Conservation (phyloP, 2,113 vertebrate species). For the Thryonomys swinderianus region DNA sequence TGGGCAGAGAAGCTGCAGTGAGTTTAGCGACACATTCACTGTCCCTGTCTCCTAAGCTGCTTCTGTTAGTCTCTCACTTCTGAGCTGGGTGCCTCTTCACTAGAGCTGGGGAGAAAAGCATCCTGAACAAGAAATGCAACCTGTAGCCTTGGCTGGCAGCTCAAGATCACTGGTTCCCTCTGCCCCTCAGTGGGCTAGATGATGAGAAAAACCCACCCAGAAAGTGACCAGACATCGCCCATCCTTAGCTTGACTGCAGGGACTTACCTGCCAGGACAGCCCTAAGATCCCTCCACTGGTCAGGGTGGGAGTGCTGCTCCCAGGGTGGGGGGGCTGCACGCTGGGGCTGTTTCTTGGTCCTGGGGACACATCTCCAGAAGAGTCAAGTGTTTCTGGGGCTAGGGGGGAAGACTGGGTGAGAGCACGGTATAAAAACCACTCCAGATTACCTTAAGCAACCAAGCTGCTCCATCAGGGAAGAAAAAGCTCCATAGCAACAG, state of each 20-base stretch:
- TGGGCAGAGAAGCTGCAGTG: slow-evolving; percentile 55
- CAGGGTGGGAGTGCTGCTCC: slow-evolving; percentile 78
- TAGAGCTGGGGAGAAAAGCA: slow-evolving; percentile 29
- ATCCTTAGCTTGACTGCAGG: not conserved
- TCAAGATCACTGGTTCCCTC: not conserved
- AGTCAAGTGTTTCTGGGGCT: slow-evolving; percentile 81
- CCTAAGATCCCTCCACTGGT: slow-evolving; percentile 78
- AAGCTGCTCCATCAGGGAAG: slow-evolving; percentile 74
- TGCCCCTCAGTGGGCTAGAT: not conserved
- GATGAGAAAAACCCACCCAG: slow-evolving; percentile 29
- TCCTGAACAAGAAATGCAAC: not conserved
- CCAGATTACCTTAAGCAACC: slow-evolving; percentile 74
- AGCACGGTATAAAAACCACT: slow-evolving; percentile 59
- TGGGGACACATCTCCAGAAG: slow-evolving; percentile 82
- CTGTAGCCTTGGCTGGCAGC: slow-evolving; percentile 15
- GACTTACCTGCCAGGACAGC: slow-evolving; percentile 73
- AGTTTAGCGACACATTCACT: slow-evolving; percentile 5
- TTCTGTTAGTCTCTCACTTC: slow-evolving; percentile 28
- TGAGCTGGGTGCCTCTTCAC: slow-evolving; percentile 5
- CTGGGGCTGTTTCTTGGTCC: slow-evolving; percentile 78
- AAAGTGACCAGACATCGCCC: slow-evolving; percentile 3
- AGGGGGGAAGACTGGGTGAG: slow-evolving; percentile 78
- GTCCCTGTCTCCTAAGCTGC: not conserved
- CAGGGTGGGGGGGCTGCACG: slow-evolving; percentile 65
- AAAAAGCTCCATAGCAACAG: slow-evolving; percentile 78